Evolutionary conservation across 2,113 vertebrate genomes (phyloP).

Genomic region (Cochlearius cochlearius): DNA sequence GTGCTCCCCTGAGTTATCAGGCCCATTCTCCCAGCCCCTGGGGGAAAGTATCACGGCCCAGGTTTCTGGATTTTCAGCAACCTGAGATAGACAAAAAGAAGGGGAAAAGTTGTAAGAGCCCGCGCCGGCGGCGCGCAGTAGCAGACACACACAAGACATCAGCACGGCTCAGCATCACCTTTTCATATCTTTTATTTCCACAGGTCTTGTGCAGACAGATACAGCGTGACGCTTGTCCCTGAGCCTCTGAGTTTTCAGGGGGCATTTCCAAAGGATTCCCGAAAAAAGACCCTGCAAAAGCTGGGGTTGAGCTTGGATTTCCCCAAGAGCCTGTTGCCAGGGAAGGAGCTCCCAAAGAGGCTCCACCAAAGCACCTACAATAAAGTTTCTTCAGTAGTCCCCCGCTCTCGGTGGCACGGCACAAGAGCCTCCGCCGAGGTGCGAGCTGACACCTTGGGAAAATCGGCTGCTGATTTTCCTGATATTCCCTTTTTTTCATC

Average conservation of each 20-base stretch:
- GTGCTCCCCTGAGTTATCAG: neutral
- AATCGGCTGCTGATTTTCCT: neutral
- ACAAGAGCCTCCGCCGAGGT: neutral
- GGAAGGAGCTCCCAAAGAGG: neutral
- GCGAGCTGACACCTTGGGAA: neutral
- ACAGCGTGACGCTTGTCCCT: neutral
- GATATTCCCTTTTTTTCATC: neutral
- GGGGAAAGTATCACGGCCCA: neutral
- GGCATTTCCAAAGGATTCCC: neutral
- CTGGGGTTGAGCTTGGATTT: neutral
- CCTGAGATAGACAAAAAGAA: neutral
- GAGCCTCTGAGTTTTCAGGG: neutral
- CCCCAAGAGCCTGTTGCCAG: neutral
- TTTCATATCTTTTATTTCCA: neutral
- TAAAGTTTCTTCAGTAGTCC: neutral
- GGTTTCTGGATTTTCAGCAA: neutral
- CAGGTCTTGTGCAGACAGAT: neutral
- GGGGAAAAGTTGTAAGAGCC: neutral
- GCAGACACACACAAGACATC: neutral
- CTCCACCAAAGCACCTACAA: neutral
- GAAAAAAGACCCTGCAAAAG: neutral
- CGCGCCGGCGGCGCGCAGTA: rapidly evolving
- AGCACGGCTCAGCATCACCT: neutral
- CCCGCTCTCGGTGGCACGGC: rapidly evolving
- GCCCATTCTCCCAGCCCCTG: neutral